Percentiles rank a stretch among this genome's conserved stretches.
Conservation (phyloP, 2,888 invertebrate species). For the Agapetus fuscipes region DNA sequence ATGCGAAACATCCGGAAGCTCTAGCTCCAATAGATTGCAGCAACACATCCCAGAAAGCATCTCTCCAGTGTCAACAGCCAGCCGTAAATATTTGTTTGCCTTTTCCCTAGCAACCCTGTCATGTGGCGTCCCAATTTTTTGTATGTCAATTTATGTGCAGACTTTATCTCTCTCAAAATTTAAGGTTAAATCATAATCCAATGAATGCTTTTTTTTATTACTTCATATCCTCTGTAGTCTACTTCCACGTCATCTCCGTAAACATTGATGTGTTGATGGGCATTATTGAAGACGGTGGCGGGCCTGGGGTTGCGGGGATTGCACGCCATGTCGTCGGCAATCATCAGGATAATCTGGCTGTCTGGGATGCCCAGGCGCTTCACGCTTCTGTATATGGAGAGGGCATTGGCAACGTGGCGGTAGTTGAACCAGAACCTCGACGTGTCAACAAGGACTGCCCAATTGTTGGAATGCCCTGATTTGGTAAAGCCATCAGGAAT, state of each 20-base stretch:
- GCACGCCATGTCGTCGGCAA: constrained; percentile 99
- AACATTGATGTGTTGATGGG: constrained; percentile 95
- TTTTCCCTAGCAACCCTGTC: too few species aligned
- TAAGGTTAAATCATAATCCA: too few species aligned
- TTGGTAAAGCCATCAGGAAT: constrained; percentile 48
- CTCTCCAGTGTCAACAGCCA: too few species aligned
- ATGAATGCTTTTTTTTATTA: constrained; percentile 25
- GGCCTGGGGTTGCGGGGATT: constrained; percentile 96
- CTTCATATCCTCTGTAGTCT: constrained; percentile 91
- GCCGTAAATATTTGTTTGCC: too few species aligned
- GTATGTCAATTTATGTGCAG: too few species aligned
- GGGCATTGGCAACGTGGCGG: constrained; percentile 96
- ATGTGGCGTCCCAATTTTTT: too few species aligned
- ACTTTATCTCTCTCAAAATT: too few species aligned
- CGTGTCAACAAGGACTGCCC: constrained; percentile 98
- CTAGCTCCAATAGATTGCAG: too few species aligned
- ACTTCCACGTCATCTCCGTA: constrained; percentile 99
- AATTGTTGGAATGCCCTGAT: constrained; percentile 91
- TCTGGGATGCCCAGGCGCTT: constrained; percentile 98
- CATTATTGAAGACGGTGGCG: constrained; percentile 96
- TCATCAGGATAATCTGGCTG: constrained; percentile 97
- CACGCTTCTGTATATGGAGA: constrained; percentile 96
- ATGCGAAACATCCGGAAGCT: too few species aligned
- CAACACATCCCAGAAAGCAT: too few species aligned
- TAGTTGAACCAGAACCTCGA: constrained; percentile 99